Percentiles rank a stretch among this genome's conserved stretches.
These are phyloP conservation scores for Lasiommata megera DNA, from an alignment of 2,888 invertebrate genomes.

Conservation along the genomic window DNA sequence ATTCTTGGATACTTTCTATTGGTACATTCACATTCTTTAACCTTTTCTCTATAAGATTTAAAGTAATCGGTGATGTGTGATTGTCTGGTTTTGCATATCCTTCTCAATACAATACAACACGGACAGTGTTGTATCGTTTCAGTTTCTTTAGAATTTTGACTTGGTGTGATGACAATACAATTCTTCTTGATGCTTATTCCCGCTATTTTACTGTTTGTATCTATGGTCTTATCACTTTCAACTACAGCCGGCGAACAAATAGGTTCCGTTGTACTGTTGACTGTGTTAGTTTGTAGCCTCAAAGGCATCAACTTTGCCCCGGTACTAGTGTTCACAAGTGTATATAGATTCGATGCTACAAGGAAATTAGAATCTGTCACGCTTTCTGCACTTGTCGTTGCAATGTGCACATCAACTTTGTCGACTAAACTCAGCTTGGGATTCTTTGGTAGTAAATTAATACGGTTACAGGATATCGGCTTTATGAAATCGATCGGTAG, in stretches of 20 bases:
- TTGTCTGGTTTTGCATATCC: constrained; percentile 49
- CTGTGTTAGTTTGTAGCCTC: constrained; percentile 37
- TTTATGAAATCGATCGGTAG: constrained; percentile 55
- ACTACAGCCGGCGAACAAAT: constrained; percentile 33
- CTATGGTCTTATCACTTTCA: not conserved
- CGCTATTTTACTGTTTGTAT: not conserved
- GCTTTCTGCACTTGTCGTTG: not conserved
- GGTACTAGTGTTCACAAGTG: constrained; percentile 45
- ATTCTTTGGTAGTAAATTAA: constrained; percentile 25
- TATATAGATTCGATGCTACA: constrained; percentile 38
- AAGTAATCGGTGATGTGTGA: constrained; percentile 60
- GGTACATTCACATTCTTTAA: constrained; percentile 49
- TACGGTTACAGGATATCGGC: constrained; percentile 33
- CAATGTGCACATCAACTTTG: constrained; percentile 37
- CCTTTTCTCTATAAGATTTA: constrained; percentile 30
- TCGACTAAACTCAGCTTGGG: constrained; percentile 22
- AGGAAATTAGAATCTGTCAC: not conserved
- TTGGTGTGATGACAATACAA: not conserved
- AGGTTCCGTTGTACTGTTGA: constrained; percentile 35
- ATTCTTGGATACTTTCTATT: constrained; percentile 47
- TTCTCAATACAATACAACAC: constrained; percentile 56
- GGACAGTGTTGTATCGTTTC: constrained; percentile 47
- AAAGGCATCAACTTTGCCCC: constrained; percentile 51
- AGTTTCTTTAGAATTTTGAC: not conserved
- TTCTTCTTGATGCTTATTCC: not conserved